Percentiles rank a stretch among this genome's conserved stretches.
These are phyloP conservation scores for Portunus trituberculatus DNA, from an alignment of 1,140 invertebrate species.

Conservation along the genomic window DNA sequence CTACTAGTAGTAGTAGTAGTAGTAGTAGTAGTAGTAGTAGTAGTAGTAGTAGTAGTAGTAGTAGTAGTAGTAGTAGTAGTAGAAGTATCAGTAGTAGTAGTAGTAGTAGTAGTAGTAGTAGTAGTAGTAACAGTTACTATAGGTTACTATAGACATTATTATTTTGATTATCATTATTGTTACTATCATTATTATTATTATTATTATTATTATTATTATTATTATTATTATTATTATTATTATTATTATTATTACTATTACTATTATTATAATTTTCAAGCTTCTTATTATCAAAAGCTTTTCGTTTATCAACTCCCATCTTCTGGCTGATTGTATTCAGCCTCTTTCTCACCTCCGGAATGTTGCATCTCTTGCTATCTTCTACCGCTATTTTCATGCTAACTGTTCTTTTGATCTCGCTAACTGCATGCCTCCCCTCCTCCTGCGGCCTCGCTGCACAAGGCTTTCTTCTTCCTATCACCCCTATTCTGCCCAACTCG, in stretches of 20 bases:
- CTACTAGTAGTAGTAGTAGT: not conserved
- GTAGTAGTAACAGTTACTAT: not conserved
- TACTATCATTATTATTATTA: not conserved
- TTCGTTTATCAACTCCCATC: no score
- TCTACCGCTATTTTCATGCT: no score
- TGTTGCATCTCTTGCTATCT: no score
- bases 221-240: constrained; percentile 21
- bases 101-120: constrained; percentile 9
- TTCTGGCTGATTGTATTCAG: no score
- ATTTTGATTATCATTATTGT: not conserved
- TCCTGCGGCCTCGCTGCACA: no score
- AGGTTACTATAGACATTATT: not conserved
- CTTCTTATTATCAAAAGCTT: no score
- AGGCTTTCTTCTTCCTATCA: no score
- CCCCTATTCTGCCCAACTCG: no score
- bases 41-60: constrained; percentile 28
- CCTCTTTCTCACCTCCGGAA: no score
- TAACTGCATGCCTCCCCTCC: no score
- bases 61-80: constrained; percentile 35
- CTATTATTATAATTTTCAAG: no score
- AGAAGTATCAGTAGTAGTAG: not conserved
- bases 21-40: constrained; percentile 27
- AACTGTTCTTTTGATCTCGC: no score
- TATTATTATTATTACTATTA: not conserved
- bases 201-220: constrained; percentile 27